Base-by-base conservation (phyloP, 2,888 invertebrate genomes). In the Lapara coniferarum region DNA sequence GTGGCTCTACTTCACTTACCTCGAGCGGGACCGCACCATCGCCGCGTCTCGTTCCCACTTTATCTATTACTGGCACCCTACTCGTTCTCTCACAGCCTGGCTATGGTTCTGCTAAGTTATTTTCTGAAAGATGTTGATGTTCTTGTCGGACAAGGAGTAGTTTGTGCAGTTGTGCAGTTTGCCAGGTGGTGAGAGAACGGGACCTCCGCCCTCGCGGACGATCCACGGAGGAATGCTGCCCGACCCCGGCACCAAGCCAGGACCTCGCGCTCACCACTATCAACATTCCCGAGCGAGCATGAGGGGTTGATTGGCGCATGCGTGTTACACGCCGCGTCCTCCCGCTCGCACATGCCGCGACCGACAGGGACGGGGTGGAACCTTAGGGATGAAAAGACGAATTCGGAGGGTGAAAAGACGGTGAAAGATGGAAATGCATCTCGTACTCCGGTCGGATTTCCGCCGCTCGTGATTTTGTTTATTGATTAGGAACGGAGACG, bases 371-470 rank as follows among this genome's bases (percentile, higher is more conserved):
- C 80, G 86, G 81, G 81, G 83, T 81, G 78, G 81, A 86, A 86
- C 83, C 89, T 89, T 88, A 81, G 91, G 92, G 92, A 91, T 89
- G 91, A 87, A 89, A n/a, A n/a, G n/a, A n/a, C n/a, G n/a, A n/a
- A 83, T 90, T 89, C 87, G 91, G 90, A 92, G 93, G 93, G 93
- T 92, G 92, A 89, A 89, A 87, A 91, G 90, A 91, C 91, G 89
- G 86, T 89, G 91, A 90, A 91, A 91, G 91, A 92, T 92, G 92
- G 92, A 92, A 93, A 91, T 93, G 92, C 93, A 93, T 93, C 91
- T 92, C 88, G 88, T 87, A 90, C 89, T 89, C 85, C 85, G 91
- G 89, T 91, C 92, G 92, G 92, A 92, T 93, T 92, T 93, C 93
- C 93, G 91, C 88, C 85, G 91, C 88, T 89, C 82, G 89, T 91